phyloP scores from a whole-genome alignment of 2,113 vertebrate species.

The Cettia cetti region DNA sequence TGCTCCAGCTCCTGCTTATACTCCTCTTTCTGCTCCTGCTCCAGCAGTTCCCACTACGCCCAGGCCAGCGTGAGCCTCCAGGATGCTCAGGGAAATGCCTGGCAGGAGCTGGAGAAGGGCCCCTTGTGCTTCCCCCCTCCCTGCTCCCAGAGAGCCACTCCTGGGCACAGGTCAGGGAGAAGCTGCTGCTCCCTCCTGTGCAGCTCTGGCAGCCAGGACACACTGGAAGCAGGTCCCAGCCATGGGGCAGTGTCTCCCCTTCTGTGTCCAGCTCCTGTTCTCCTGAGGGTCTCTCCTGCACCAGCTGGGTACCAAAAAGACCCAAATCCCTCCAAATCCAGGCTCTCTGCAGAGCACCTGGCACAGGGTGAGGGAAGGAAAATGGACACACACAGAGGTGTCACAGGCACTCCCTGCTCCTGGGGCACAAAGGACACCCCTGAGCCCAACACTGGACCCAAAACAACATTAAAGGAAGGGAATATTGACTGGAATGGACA shows the following conservation, averaged over 20 bases:
- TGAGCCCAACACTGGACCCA: not conserved
- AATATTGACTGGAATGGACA: not conserved
- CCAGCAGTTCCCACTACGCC: accelerated
- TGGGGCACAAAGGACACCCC: not conserved
- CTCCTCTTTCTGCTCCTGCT: not conserved
- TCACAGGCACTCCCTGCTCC: accelerated
- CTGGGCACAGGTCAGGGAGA: not conserved
- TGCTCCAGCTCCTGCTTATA: not conserved
- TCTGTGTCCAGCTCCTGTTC: not conserved
- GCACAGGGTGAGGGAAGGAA: not conserved
- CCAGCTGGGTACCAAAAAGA: not conserved
- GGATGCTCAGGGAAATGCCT: not conserved
- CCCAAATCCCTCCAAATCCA: not conserved
- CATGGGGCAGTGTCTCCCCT: accelerated
- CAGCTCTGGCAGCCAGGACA: not conserved
- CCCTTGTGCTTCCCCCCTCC: not conserved
- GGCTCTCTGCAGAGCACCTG: not conserved
- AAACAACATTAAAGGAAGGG: not conserved
- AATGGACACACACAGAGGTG: not conserved
- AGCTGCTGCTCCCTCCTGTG: not conserved
- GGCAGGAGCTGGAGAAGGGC: not conserved
- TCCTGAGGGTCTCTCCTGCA: not conserved
- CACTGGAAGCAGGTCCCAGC: not conserved
- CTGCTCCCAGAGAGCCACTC: accelerated
- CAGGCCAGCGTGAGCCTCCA: accelerated